Percentiles rank a stretch among this genome's conserved stretches.
phyloP scores from a whole-genome alignment of 1,140 invertebrate genomes.

The Metaphire vulgaris region DNA sequence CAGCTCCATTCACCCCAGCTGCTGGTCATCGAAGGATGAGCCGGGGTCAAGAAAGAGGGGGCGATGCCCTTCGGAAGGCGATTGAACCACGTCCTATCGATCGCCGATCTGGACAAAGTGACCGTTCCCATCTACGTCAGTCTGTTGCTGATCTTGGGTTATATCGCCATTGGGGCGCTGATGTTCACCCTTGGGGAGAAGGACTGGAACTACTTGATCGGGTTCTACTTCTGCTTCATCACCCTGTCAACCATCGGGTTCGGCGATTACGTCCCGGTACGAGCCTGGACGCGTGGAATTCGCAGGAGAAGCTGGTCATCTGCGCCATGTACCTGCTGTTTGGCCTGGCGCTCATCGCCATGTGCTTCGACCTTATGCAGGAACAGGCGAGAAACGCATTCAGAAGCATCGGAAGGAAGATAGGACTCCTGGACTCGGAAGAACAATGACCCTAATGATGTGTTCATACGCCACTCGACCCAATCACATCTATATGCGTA shows the following conservation, averaged over 20 bases:
- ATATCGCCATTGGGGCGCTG: slow-evolving; percentile 77
- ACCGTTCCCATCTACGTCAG: slow-evolving; percentile 69
- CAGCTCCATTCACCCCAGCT: no score
- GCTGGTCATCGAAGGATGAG: no score
- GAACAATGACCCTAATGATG: no score
- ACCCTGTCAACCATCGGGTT: no score
- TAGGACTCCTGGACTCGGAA: slow-evolving; percentile 44
- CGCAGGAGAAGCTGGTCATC: slow-evolving; percentile 42
- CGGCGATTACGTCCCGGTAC: no score
- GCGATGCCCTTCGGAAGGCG: no score
- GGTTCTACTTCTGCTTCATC: no score
- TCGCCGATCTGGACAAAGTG: slow-evolving; percentile 30
- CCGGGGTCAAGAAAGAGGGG: no score
- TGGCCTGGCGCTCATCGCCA: slow-evolving; percentile 91
- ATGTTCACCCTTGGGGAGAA: slow-evolving; percentile 64
- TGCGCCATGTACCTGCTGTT: slow-evolving; percentile 60
- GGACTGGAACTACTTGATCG: slow-evolving; percentile 88
- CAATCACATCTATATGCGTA: no score
- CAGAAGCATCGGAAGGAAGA: slow-evolving; percentile 57
- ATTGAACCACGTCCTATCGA: slow-evolving; percentile 6
- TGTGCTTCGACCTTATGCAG: slow-evolving; percentile 92
- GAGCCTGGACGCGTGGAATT: slow-evolving; percentile 55
- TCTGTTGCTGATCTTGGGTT: slow-evolving; percentile 72
- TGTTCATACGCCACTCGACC: no score
- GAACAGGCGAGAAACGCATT: slow-evolving; percentile 74